Evolutionary conservation across 2,113 vertebrate species (phyloP), one percentile per base, ranked within the genome.

Genomic region (Tupaia chinensis): DNA sequence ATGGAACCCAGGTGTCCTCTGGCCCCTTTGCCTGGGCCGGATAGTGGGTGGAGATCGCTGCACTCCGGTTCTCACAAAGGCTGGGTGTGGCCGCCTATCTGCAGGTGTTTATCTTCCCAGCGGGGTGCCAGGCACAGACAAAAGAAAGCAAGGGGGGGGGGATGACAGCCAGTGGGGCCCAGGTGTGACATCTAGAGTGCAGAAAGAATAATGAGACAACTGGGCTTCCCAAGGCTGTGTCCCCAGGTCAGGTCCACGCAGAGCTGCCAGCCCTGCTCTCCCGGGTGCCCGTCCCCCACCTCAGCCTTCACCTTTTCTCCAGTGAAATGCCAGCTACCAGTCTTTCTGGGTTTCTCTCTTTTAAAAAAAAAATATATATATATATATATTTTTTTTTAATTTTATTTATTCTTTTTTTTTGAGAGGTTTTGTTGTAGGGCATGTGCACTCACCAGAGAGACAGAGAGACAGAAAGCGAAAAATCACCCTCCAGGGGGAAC

Each of bases 181-280:
- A 90, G 76, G 85, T 95, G 88, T 53, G 17, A 25, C 58, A 70
- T 54, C 54, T 63, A 56, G 83, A 70, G 60, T 27, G 7, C 23
- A 78, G 44, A 78, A 79, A 44, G 29, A 92, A 68, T 92, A 97
- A 88, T 73, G 94, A 96, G 82, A 32, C 32, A 9, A 11, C 0
- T 68, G 44, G 22, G 83, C 23, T 65, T 70, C 61, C 81, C 63
- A 6, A 10, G 27, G 23, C 58, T 56, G 65, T 61, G 53, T 95
- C 61, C 78, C 70, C 84, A 88, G 88, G 86, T 78, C 73, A 29
- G 58, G 29, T n/a, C 76, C n/a, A 34, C 85, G 78, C 61, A 77
- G 63, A 14, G 74, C 23, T n/a, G 34, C 14, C 25, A 82, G n/a
- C 60, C 23, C 4, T 7, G n/a, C 68, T 29, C 84, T 44, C 90